These are phyloP conservation scores for Nesogale talazaci DNA, from an alignment of 2,113 vertebrate species.

Conservation along the genomic window DNA sequence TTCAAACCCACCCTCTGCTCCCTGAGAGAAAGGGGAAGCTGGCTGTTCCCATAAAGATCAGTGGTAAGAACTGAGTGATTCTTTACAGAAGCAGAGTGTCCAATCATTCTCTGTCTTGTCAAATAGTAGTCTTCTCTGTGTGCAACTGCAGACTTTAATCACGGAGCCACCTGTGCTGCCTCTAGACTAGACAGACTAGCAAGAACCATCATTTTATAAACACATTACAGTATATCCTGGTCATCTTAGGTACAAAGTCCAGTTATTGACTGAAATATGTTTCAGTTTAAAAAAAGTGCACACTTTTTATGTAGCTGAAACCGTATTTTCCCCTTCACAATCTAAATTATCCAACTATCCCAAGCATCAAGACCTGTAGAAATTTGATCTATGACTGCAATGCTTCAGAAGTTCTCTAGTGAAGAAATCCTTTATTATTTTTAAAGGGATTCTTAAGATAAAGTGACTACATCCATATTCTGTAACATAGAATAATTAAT, in stretches of 20 bases:
- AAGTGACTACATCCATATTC: neutral
- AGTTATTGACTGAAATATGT: constrained; percentile 35
- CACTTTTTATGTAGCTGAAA: constrained; percentile 23
- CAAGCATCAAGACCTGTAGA: constrained; percentile 9
- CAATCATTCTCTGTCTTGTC: neutral
- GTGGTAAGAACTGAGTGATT: too few species aligned
- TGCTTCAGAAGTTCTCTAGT: constrained; percentile 9
- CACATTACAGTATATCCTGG: neutral
- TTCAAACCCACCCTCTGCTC: too few species aligned
- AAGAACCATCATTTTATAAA: constrained; percentile 34
- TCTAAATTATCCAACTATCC: constrained; percentile 39
- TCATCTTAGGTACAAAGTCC: neutral
- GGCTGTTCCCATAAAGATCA: too few species aligned
- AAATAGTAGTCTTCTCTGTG: too few species aligned
- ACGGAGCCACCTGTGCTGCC: neutral
- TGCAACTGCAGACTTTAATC: neutral
- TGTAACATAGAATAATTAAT: constrained; percentile 44
- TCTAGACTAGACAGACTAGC: neutral
- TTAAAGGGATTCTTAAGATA: neutral
- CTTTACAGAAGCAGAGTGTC: neutral
- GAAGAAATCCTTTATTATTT: neutral
- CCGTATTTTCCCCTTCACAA: constrained; percentile 40
- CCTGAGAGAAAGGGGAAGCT: too few species aligned
- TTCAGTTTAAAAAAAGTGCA: neutral
- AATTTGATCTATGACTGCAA: neutral